Evolutionary conservation across 2,888 invertebrate species (phyloP), one percentile per base, ranked within the genome.

Genomic region (Caenorhabditis sp.): DNA sequence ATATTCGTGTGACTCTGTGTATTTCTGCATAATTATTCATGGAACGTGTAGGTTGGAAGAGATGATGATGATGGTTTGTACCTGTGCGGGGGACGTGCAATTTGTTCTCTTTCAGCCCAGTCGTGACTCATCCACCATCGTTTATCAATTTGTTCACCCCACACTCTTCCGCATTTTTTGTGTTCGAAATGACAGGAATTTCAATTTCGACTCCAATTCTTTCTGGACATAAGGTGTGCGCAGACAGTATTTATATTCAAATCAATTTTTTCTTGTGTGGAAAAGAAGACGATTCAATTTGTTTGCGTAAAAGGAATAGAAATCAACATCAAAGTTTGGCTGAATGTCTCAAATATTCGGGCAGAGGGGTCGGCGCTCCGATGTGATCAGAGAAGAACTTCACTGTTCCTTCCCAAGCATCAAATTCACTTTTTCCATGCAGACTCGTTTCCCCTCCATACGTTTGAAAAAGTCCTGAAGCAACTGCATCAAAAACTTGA

Each of bases 1-100:
- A 65, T 65, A 65, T 65, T 65, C 58, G 26, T 51, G 28, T 60
- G 65, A 65, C 74, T 74, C 74, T 65, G 55, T 58, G 47, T 60
- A 51, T 51, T 76, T 76, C 76, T 76, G 67, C 61, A 67, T 76
- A 76, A 76, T 76, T 76, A 76, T 76, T 76, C 76, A 76, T 79
- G 68, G 61, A 71, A 79, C 79, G 65, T 67, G 64, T 65, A 44
- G 58, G 70, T 60, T 78, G 64, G 20, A 62, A 70, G 56, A 40
- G 53, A 77, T 40, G 40, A 67, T 65, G 65, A 58, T 67, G 76
- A 76, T 74, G 65, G 60, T 50, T 74, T 74, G 74, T 74, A 74
- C 65, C 65, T 74, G 51, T 67, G 65, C 51, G 58, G 65, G 65
- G 65, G 65, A 51, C 47, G 64, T 26, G 22, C 60, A 70, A 35